These are phyloP conservation scores for Scolopax rusticola DNA, from an alignment of 2,797 vertebrate genomes.

Conservation along the genomic window DNA sequence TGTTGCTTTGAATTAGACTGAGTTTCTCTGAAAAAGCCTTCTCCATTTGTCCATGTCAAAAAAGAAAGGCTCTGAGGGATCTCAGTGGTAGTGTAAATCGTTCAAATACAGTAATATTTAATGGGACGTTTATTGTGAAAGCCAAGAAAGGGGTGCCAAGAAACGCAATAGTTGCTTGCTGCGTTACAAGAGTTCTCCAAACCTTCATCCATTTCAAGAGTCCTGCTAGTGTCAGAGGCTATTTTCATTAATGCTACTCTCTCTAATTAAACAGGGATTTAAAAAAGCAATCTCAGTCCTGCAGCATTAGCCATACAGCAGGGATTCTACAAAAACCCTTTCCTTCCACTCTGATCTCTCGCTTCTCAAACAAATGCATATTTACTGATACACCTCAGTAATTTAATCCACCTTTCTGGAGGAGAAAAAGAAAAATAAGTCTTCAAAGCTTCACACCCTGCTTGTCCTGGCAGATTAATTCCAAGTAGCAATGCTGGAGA, in stretches of 20 bases:
- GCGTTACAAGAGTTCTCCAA: conserved; percentile 5
- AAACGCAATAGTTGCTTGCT: background rate
- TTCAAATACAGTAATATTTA: background rate
- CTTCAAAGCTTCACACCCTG: conserved; percentile 7
- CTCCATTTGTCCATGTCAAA: background rate
- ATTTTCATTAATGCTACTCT: conserved; percentile 21
- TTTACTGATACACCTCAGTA: conserved; percentile 18
- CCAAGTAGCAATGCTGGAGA: background rate
- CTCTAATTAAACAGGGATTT: conserved; percentile 30
- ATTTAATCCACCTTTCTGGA: conserved; percentile 29
- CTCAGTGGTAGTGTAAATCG: background rate
- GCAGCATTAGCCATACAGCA: background rate
- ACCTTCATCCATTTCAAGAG: background rate
- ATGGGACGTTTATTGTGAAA: background rate
- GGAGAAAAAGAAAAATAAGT: background rate
- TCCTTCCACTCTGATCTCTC: background rate
- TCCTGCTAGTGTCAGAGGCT: background rate
- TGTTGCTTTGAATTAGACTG: background rate
- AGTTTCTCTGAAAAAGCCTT: background rate
- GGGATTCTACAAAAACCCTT: background rate
- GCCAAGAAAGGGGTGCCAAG: conserved; percentile 18
- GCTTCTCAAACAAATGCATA: background rate
- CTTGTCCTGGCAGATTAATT: background rate
- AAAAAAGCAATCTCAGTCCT: background rate
- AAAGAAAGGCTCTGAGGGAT: background rate